Evolutionary conservation across 1,140 invertebrate genomes (phyloP).

Genomic region (Cydia strobilella): DNA sequence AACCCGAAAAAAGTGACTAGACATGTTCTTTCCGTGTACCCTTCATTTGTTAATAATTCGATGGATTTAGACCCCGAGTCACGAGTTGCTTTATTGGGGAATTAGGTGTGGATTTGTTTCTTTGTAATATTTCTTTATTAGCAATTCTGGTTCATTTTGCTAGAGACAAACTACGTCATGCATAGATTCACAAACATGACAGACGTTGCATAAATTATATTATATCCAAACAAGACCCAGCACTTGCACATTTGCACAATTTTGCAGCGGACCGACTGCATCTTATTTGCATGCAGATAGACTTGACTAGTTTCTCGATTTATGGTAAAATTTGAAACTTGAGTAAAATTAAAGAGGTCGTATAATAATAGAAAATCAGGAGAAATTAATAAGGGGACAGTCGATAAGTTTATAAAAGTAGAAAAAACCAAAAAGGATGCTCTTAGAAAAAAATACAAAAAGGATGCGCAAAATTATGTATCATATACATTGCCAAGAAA

Average conservation of each 20-base stretch:
- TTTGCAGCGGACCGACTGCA: background rate
- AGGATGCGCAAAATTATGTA: no score
- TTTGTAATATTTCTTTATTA: no score
- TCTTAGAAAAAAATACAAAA: no score
- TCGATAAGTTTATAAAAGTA: no score
- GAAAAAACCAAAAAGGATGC: no score
- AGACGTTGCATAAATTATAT: background rate
- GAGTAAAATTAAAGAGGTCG: background rate
- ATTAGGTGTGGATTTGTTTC: background rate
- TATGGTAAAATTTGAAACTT: no score
- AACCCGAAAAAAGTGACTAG: no score
- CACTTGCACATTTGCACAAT: background rate
- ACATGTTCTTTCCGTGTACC: no score
- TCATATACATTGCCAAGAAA: no score
- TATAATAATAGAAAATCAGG: background rate
- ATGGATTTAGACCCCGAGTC: background rate
- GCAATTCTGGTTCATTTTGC: no score
- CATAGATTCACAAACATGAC: background rate
- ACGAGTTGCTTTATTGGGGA: background rate
- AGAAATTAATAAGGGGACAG: no score
- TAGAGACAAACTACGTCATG: background rate
- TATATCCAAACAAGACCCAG: slow-evolving; percentile 6
- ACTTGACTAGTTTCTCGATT: background rate
- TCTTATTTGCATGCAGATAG: background rate
- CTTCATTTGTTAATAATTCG: background rate